Conservation (phyloP, 2,888 invertebrate genomes). For the Resseliella maxima region DNA sequence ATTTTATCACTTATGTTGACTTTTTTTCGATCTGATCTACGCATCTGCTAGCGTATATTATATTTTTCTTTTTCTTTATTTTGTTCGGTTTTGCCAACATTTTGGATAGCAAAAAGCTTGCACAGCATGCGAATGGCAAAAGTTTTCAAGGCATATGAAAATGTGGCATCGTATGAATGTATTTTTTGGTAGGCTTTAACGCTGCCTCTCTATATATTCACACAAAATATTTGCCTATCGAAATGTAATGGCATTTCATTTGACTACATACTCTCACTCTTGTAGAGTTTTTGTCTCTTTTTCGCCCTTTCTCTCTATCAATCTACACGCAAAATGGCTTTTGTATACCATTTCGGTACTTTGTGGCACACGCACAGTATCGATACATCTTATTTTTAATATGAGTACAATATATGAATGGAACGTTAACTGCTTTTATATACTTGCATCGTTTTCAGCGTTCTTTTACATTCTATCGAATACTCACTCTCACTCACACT, state of each 20-base stretch:
- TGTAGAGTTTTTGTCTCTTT: no score
- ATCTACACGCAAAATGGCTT: neutral
- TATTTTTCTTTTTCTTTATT: neutral
- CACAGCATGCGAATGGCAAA: neutral
- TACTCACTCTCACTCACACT: neutral
- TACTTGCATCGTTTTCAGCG: neutral
- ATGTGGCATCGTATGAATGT: neutral
- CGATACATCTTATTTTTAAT: conserved; percentile 53
- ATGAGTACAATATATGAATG: conserved; percentile 22
- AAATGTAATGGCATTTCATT: neutral
- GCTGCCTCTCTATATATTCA: neutral
- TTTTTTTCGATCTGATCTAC: neutral
- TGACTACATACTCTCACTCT: neutral
- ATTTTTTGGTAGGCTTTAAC: neutral
- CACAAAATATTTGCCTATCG: conserved; percentile 54
- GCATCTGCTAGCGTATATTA: neutral
- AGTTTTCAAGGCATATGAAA: conserved; percentile 31
- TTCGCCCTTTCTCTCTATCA: neutral
- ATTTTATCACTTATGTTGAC: conserved; percentile 45
- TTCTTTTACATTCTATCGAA: conserved; percentile 30
- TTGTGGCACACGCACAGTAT: conserved; percentile 39
- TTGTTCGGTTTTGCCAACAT: neutral
- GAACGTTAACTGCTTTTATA: conserved; percentile 43
- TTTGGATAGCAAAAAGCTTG: neutral
- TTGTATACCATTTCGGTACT: neutral